A percentile compares a stretch with the other conserved stretches of the same genome.
Conservation (phyloP, 30 jellyfish, hydroid and myxozoan genomes). For the Calvadosia cruxmelitensis region DNA sequence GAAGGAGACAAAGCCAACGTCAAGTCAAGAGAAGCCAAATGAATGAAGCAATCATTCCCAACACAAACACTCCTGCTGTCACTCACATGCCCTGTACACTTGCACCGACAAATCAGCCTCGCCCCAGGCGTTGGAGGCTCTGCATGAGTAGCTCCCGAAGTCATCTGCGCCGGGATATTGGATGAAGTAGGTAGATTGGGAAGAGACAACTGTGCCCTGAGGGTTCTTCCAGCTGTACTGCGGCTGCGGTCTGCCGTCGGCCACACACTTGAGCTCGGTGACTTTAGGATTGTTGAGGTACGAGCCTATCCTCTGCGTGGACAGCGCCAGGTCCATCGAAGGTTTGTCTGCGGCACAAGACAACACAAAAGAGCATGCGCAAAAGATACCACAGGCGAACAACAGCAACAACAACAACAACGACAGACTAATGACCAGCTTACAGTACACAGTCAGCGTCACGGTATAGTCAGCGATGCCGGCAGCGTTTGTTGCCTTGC, state of each 20-base stretch:
- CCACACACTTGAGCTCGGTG: conserved; percentile 35
- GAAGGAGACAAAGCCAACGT: neutral
- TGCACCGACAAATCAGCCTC: conserved; percentile 15
- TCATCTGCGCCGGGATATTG: conserved; percentile 26
- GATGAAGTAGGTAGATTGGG: conserved; percentile 4
- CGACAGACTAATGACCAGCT: neutral
- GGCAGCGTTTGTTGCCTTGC: conserved; percentile 58
- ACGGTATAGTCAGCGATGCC: conserved; percentile 24
- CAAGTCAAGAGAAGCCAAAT: neutral
- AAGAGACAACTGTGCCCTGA: conserved; percentile 10
- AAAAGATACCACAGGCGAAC: too few species aligned
- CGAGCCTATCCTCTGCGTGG: conserved; percentile 37
- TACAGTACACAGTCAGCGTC: conserved; percentile 38
- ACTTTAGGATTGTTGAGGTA: conserved; percentile 49
- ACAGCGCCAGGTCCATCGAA: conserved; percentile 18
- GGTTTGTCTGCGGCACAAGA: too few species aligned
- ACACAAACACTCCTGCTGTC: too few species aligned
- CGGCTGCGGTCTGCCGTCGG: conserved; percentile 68
- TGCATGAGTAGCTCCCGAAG: conserved; percentile 54
- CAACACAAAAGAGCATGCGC: too few species aligned
- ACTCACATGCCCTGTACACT: conserved; percentile 45
- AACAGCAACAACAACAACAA: neutral
- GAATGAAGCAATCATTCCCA: too few species aligned
- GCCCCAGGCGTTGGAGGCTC: conserved; percentile 45
- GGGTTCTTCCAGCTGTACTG: conserved; percentile 48